Evolutionary conservation across 2,888 invertebrate species (phyloP).

Genomic region (Cantharis rustica): DNA sequence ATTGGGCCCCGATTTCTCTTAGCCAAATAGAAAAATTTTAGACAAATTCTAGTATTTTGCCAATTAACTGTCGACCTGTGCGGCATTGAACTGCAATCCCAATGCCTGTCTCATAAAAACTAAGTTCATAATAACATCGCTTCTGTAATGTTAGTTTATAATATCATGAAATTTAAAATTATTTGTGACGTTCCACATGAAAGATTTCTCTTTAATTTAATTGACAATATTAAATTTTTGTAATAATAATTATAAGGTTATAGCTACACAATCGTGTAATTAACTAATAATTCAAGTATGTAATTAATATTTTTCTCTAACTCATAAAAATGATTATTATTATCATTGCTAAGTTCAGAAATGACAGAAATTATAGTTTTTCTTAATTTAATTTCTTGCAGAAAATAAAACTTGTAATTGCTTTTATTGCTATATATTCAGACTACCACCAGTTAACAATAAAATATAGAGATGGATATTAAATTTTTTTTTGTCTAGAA

Average conservation of each 20-base stretch:
- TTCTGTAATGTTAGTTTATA: no score
- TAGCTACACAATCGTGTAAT: neutral
- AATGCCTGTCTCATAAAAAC: no score
- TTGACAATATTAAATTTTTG: neutral
- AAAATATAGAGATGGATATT: no score
- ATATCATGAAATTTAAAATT: neutral
- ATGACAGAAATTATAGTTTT: neutral
- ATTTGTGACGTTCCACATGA: neutral
- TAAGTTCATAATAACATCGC: no score
- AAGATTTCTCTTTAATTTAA: neutral
- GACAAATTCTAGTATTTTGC: no score
- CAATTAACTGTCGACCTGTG: no score
- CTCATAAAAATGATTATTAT: neutral
- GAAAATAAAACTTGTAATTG: neutral
- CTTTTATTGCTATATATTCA: neutral
- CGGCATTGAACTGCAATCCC: no score
- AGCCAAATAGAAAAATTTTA: no score
- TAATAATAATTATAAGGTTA: neutral
- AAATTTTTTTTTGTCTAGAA: no score
- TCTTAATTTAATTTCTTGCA: neutral
- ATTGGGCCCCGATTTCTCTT: no score
- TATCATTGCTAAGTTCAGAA: neutral
- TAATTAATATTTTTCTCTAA: neutral
- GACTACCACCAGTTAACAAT: no score
- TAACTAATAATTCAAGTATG: neutral